Percentiles rank a stretch among this genome's conserved stretches.
These are phyloP conservation scores for Octopus bimaculoides DNA, from an alignment of 1,140 invertebrate species.

Conservation along the genomic window DNA sequence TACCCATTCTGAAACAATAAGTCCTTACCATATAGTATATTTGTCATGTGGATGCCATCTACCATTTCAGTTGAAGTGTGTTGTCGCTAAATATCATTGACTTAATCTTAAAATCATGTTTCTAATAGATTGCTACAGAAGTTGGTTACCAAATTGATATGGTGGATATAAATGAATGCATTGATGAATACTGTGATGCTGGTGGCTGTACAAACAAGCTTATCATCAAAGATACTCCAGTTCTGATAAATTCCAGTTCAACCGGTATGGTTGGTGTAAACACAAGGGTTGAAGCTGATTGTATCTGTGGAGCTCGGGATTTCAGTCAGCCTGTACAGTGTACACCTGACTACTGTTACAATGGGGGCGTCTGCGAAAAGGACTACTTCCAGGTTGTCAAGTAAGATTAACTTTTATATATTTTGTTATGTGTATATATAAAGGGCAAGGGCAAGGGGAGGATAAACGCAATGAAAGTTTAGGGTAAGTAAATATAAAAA, in stretches of 20 bases:
- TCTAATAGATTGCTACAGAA: conserved; percentile 76
- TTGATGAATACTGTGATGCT: conserved; percentile 92
- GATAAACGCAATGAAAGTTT: too few relatives aligned
- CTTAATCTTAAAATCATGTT: too few relatives aligned
- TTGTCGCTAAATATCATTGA: too few relatives aligned
- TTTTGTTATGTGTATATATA: neutral
- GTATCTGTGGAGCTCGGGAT: conserved; percentile 55
- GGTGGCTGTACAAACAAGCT: conserved; percentile 87
- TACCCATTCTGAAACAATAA: too few relatives aligned
- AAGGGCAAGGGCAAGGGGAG: too few relatives aligned
- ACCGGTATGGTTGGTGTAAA: conserved; percentile 90
- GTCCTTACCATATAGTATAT: too few relatives aligned
- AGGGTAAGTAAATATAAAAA: too few relatives aligned
- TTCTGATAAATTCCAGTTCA: conserved; percentile 95
- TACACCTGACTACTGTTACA: conserved; percentile 85
- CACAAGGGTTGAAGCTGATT: conserved; percentile 84
- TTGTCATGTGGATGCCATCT: too few relatives aligned
- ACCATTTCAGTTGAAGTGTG: too few relatives aligned
- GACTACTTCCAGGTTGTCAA: conserved; percentile 79
- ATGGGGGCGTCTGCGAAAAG: conserved; percentile 82
- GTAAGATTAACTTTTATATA: conserved; percentile 52
- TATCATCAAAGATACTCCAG: conserved; percentile 75
- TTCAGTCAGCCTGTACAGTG: conserved; percentile 65
- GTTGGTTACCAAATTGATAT: conserved; percentile 95
- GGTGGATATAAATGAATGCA: conserved; percentile 96